These are phyloP conservation scores for Nowickia ferox DNA, from an alignment of 2,888 invertebrate species.

Conservation along the genomic window DNA sequence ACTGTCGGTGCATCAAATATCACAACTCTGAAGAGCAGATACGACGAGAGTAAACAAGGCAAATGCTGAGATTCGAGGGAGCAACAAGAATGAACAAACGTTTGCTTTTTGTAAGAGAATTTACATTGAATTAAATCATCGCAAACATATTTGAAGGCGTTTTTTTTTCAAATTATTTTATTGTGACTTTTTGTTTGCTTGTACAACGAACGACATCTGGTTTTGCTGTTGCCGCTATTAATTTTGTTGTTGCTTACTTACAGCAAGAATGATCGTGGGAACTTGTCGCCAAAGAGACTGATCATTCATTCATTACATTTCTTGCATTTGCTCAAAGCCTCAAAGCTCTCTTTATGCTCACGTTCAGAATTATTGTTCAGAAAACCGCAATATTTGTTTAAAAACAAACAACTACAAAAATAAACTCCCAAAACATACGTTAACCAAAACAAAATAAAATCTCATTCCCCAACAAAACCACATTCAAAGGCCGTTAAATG, in stretches of 20 bases:
- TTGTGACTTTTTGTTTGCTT: neutral
- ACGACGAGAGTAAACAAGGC: neutral
- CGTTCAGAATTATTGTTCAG: conserved; percentile 29
- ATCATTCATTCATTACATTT: neutral
- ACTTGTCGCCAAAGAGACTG: conserved; percentile 40
- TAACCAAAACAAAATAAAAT: conserved; percentile 39
- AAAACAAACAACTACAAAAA: conserved; percentile 4
- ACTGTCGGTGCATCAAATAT: conserved; percentile 17
- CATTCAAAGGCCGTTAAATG: conserved; percentile 44
- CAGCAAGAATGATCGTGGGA: conserved; percentile 65
- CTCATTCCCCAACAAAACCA: conserved; percentile 32
- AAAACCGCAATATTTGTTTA: conserved; percentile 29
- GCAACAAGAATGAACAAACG: neutral
- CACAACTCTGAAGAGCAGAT: neutral
- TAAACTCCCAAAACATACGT: neutral
- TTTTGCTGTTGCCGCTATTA: conserved; percentile 37
- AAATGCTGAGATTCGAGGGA: conserved; percentile 23
- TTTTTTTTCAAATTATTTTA: neutral
- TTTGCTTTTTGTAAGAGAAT: conserved; percentile 11
- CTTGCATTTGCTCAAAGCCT: conserved; percentile 3
- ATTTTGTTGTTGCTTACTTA: conserved; percentile 25
- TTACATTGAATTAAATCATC: conserved; percentile 61
- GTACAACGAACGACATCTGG: conserved; percentile 1
- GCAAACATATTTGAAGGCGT: conserved; percentile 24
- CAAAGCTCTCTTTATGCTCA: conserved; percentile 58